Conservation (phyloP, 2,888 invertebrate genomes). For the Andrena fulva region DNA sequence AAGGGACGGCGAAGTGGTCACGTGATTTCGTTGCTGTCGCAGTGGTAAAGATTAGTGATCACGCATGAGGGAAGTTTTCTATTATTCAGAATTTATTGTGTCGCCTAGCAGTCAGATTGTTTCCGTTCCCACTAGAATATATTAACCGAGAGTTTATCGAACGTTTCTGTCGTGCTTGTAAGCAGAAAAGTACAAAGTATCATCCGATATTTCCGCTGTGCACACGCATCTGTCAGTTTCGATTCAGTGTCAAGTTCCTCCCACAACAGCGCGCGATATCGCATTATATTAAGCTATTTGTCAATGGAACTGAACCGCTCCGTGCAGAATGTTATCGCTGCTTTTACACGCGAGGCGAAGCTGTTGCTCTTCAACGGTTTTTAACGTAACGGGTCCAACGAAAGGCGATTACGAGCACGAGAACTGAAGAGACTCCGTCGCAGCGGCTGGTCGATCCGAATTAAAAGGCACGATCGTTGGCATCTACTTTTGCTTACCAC, state of each 20-base stretch:
- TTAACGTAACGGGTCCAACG: slow-evolving; percentile 15
- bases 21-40: slow-evolving; percentile 43
- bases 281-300: slow-evolving; percentile 41
- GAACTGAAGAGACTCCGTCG: slow-evolving; percentile 7
- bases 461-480: slow-evolving; percentile 5
- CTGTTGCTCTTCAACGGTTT: slow-evolving; percentile 4
- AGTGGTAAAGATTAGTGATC: slow-evolving; percentile 50
- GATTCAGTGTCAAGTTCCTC: slow-evolving; percentile 32
- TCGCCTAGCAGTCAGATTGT: slow-evolving; percentile 21
- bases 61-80: slow-evolving; percentile 31
- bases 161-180: not conserved
- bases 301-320: slow-evolving; percentile 27
- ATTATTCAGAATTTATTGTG: slow-evolving; percentile 16
- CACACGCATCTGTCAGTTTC: slow-evolving; percentile 30
- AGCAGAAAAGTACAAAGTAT: slow-evolving; percentile 12
- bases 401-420: slow-evolving; percentile 14
- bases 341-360: slow-evolving; percentile 13
- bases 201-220: not conserved
- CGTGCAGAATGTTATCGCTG: not conserved
- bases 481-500: not conserved
- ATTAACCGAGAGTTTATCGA: not conserved
- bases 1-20: slow-evolving; percentile 25
- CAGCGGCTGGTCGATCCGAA: not conserved
- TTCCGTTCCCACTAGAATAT: slow-evolving; percentile 17
- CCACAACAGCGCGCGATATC: slow-evolving; percentile 20